Conservation (phyloP, 2,797 vertebrate genomes). For the Anableps anableps region DNA sequence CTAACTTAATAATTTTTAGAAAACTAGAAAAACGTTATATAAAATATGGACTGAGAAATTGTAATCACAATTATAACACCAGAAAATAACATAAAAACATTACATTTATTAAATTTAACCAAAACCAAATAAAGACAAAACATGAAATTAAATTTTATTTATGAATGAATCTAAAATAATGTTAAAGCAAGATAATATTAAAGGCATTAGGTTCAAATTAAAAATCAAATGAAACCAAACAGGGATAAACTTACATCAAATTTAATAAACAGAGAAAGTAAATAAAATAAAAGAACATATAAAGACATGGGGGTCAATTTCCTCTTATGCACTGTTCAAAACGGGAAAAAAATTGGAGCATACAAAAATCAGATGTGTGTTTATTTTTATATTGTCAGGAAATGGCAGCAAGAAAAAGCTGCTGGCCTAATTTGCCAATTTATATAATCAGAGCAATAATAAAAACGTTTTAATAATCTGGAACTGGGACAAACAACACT, state of each 20-base stretch:
- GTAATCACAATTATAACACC: neutral
- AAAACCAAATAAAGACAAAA: neutral
- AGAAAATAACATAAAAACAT: neutral
- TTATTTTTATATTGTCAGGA: neutral
- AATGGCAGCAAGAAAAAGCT: neutral
- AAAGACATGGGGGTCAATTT: neutral
- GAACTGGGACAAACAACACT: neutral
- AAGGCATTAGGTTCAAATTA: neutral
- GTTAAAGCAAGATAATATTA: neutral
- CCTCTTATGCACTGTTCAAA: neutral
- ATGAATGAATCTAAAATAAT: neutral
- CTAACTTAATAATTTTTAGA: neutral
- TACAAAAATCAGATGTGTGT: neutral
- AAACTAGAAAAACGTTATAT: too few species aligned
- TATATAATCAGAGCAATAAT: neutral
- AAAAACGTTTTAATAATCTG: neutral
- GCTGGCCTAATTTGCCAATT: neutral
- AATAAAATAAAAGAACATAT: neutral
- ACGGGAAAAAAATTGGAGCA: neutral
- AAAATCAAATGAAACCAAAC: neutral
- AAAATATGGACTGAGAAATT: too few species aligned
- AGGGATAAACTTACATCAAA: neutral
- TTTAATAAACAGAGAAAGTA: neutral
- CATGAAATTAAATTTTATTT: neutral
- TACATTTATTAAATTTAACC: neutral